Conservation (phyloP, 2,797 vertebrate genomes). For the Acrossocheilus fasciatus region DNA sequence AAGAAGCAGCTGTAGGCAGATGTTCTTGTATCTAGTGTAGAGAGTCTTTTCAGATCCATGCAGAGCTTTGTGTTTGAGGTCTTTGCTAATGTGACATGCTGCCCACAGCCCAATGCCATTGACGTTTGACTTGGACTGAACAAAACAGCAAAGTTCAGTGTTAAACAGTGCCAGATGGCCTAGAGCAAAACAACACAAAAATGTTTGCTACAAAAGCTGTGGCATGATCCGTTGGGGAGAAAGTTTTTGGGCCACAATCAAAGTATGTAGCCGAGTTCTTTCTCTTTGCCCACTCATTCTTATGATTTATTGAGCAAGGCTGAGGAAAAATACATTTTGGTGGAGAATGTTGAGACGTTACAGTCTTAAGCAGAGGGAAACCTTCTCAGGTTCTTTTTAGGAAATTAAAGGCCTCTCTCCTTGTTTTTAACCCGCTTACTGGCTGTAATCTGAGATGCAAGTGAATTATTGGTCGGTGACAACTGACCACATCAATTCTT, state of each 20-base stretch:
- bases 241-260: slow-evolving; percentile 62
- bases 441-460: not conserved
- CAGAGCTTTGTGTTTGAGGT: not conserved
- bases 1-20: not conserved
- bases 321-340: slow-evolving; percentile 53
- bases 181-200: slow-evolving; percentile 19
- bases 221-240: slow-evolving; percentile 61
- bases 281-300: slow-evolving; percentile 58
- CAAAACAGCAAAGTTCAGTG: slow-evolving; percentile 19
- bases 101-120: not conserved
- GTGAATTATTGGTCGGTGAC: not conserved
- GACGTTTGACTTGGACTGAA: not conserved
- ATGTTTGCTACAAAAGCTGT: slow-evolving; percentile 55
- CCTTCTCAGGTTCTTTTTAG: not conserved
- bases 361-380: no score
- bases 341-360: slow-evolving; percentile 16
- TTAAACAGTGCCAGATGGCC: slow-evolving; percentile 9
- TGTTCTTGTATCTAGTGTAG: slow-evolving; percentile 1
- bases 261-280: slow-evolving; percentile 42
- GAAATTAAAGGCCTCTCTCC: not conserved
- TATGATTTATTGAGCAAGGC: slow-evolving; percentile 70
- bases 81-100: not conserved
- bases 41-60: not conserved
- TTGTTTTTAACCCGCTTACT: not conserved
- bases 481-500: not conserved